phyloP scores from a whole-genome alignment of 64 coral and sea anemone species.

The Montipora sp. region DNA sequence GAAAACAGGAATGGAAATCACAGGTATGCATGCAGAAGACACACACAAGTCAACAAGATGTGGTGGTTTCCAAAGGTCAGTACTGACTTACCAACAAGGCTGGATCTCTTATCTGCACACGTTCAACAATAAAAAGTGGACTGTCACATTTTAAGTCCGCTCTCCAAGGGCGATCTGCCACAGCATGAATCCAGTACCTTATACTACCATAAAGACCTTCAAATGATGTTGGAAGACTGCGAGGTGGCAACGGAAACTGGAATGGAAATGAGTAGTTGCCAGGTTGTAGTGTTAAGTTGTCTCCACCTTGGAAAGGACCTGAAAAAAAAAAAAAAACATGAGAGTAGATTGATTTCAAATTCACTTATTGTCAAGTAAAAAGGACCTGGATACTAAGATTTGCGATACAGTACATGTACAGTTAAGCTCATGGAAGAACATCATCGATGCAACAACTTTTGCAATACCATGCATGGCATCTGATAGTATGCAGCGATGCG shows the following conservation, averaged over 20 bases:
- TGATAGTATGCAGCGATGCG: too few relatives aligned
- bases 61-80: too few relatives aligned
- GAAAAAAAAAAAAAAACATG: neutral
- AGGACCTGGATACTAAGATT: too few relatives aligned
- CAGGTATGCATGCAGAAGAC: too few relatives aligned
- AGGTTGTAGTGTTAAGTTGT: constrained; percentile 6
- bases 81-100: constrained; percentile 5
- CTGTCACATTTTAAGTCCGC: neutral
- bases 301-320: constrained; percentile 25
- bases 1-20: too few relatives aligned
- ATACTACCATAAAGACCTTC: constrained; percentile 22
- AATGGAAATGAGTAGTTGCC: constrained; percentile 36
- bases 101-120: constrained; percentile 27
- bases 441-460: too few relatives aligned
- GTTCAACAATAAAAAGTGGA: constrained; percentile 28
- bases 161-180: constrained; percentile 20
- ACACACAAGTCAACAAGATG: too few relatives aligned
- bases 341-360: too few relatives aligned
- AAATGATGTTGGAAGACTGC: constrained; percentile 24
- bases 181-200: constrained; percentile 26
- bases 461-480: too few relatives aligned
- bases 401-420: too few relatives aligned
- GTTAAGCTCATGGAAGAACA: too few relatives aligned
- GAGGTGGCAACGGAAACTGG: constrained; percentile 14
- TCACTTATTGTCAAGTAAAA: too few relatives aligned